Conservation (phyloP, 1,140 invertebrate genomes). For the Drosophila sp. region DNA sequence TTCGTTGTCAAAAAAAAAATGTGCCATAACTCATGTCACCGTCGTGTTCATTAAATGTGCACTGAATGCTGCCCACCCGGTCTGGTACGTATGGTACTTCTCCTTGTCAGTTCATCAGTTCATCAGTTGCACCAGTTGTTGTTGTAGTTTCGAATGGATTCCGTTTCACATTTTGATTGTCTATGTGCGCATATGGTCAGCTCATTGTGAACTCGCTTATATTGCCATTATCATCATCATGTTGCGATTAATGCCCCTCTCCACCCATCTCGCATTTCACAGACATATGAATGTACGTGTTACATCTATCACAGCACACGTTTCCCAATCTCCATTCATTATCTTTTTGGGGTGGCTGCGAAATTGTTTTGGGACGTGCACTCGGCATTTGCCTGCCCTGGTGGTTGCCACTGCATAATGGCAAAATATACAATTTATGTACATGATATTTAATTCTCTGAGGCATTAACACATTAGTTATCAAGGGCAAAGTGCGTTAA, state of each 20-base stretch:
- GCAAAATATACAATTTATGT: background rate
- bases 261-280: conserved; percentile 1
- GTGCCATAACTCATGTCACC: conserved; percentile 73
- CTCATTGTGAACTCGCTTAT: conserved; percentile 66
- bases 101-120: conserved; percentile 23
- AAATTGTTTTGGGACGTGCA: conserved; percentile 53
- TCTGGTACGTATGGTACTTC: background rate
- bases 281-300: conserved; percentile 40
- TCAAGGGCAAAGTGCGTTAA: conserved; percentile 31
- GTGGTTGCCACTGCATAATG: conserved; percentile 6
- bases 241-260: conserved; percentile 64
- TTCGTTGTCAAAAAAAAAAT: conserved; percentile 63
- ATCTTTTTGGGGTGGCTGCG: conserved; percentile 16
- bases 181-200: conserved; percentile 74
- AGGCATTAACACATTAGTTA: conserved; percentile 45
- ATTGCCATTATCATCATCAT: conserved; percentile 72
- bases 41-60: conserved; percentile 73
- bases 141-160: conserved; percentile 2
- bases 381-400: conserved; percentile 23
- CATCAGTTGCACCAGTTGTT: conserved; percentile 39
- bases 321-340: conserved; percentile 12
- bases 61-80: conserved; percentile 24
- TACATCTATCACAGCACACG: conserved; percentile 52
- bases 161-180: conserved; percentile 64
- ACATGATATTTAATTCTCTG: conserved; percentile 6